Evolutionary conservation across 2,888 invertebrate species (phyloP).

Genomic region (Thera obeliscata): DNA sequence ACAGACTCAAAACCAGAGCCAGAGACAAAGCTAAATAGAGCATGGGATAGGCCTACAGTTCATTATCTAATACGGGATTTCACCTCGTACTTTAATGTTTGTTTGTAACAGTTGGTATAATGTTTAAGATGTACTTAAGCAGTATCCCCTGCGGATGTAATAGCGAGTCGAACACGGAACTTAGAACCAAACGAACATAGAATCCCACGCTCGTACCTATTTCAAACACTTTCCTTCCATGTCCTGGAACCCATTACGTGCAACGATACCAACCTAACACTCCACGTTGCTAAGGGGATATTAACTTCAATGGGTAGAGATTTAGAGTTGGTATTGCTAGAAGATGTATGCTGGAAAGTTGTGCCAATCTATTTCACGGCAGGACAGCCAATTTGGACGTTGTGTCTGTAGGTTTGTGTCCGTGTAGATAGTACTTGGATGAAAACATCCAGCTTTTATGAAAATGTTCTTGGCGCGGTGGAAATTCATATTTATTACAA

Average conservation of each 20-base stretch:
- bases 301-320: conserved; percentile 30
- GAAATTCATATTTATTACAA: conserved; percentile 9
- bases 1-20: too few species aligned
- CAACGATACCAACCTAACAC: conserved; percentile 43
- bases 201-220: conserved; percentile 45
- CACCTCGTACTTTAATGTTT: too few species aligned
- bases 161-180: conserved; percentile 31
- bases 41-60: too few species aligned
- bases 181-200: conserved; percentile 35
- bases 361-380: conserved; percentile 62
- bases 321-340: conserved; percentile 35
- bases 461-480: conserved; percentile 6
- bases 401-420: conserved; percentile 52
- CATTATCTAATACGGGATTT: too few species aligned
- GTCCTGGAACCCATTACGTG: conserved; percentile 55
- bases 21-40: too few species aligned
- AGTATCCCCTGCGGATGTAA: conserved; percentile 16
- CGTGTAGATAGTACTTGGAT: conserved; percentile 21
- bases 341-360: conserved; percentile 46
- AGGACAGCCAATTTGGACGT: conserved; percentile 70
- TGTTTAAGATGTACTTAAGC: not conserved
- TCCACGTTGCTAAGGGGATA: conserved; percentile 33
- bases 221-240: conserved; percentile 44
- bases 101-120: too few species aligned
- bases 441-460: conserved; percentile 26